Percentiles rank a stretch among this genome's conserved stretches.
These are phyloP conservation scores for Phrynosoma blainvillii DNA, from an alignment of 2,113 vertebrate genomes.

Conservation along the genomic window DNA sequence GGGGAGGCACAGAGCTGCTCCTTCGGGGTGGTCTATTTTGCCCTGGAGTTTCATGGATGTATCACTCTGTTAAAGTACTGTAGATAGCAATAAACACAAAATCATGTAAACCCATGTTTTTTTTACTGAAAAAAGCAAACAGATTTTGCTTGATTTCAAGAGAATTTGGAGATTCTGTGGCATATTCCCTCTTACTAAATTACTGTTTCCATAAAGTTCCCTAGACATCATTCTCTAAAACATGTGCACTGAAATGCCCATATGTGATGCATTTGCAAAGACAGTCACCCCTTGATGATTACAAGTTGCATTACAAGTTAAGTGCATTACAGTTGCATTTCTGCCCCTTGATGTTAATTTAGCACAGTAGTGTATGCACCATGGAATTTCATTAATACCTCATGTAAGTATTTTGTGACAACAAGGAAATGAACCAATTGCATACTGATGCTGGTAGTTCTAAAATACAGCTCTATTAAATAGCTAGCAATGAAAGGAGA, in stretches of 20 bases:
- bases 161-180: neutral
- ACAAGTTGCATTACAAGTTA: no score
- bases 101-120: neutral
- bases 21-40: no score
- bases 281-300: neutral
- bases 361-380: neutral
- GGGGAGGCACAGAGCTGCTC: no score
- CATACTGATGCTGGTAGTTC: neutral
- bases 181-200: neutral
- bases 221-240: neutral
- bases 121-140: neutral
- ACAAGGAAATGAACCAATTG: neutral
- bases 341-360: neutral
- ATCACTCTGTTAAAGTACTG: neutral
- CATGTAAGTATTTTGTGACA: neutral
- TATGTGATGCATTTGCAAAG: neutral
- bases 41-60: neutral
- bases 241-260: neutral
- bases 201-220: neutral
- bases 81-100: neutral
- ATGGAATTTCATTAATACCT: neutral
- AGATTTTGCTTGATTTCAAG: constrained; percentile 4
- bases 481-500: neutral
- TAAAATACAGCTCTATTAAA: neutral
- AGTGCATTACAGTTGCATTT: no score